Percentiles rank a stretch among this genome's conserved stretches.
phyloP scores from a whole-genome alignment of 2,888 invertebrate species.

The Macrosiphum euphorbiae region DNA sequence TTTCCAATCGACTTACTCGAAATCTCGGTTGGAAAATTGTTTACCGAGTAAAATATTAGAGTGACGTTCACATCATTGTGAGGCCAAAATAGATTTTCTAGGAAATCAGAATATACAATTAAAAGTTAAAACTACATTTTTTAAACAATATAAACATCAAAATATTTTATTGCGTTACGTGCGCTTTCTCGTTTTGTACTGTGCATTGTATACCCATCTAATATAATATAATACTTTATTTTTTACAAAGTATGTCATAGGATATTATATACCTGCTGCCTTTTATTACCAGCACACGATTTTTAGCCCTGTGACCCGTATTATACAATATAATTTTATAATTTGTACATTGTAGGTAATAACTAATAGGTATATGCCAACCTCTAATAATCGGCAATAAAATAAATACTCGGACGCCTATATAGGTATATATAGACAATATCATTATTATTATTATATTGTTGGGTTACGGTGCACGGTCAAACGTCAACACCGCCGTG shows the following conservation, averaged over 20 bases:
- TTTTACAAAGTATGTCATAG: conserved; percentile 5
- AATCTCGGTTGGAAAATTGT: not conserved
- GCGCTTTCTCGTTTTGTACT: not conserved
- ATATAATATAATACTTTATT: not conserved
- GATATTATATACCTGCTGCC: not conserved
- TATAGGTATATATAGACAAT: not conserved
- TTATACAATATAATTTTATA: not conserved
- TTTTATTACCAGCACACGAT: not conserved
- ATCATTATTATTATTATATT: not conserved
- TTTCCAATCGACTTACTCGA: not conserved
- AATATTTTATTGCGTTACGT: not conserved
- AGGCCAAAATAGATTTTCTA: not conserved
- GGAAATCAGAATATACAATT: not conserved
- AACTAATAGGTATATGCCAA: not conserved
- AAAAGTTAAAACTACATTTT: not conserved
- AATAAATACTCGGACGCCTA: not conserved
- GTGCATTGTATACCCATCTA: not conserved
- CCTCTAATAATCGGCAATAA: not conserved
- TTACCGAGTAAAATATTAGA: not conserved
- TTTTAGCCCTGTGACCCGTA: not conserved
- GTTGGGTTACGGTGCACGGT: not conserved
- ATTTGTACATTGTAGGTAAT: not conserved
- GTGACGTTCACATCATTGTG: not conserved
- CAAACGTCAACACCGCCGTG: not conserved
- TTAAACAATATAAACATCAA: not conserved